Percentiles rank a stretch among this genome's conserved stretches.
Conservation (phyloP, 2,113 vertebrate genomes). For the Platysternon megacephalum region DNA sequence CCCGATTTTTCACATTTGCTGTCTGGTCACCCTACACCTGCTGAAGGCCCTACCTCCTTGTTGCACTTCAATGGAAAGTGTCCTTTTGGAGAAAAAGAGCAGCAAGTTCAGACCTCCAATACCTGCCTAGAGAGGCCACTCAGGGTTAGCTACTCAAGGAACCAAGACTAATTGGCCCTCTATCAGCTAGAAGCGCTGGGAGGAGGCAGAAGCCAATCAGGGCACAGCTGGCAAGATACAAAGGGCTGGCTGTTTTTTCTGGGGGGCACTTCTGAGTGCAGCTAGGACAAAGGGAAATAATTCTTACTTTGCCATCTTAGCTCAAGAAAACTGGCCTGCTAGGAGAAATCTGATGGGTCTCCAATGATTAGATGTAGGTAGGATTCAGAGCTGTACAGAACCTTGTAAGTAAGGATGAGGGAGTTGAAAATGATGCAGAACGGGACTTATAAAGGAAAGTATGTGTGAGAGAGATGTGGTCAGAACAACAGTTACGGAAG, state of each 20-base stretch:
- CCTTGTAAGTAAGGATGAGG: not conserved
- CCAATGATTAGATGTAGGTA: not conserved
- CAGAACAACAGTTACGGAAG: not conserved
- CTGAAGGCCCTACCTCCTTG: not conserved
- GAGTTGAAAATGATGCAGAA: not conserved
- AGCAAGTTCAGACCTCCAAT: not conserved
- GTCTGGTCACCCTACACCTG: too few relatives aligned
- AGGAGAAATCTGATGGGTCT: not conserved
- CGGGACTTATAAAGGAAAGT: not conserved
- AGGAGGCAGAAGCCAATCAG: not conserved
- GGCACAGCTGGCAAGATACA: not conserved
- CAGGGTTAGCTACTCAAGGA: not conserved
- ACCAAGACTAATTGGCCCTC: not conserved
- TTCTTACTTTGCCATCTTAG: not conserved
- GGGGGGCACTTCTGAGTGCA: not conserved
- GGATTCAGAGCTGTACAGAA: not conserved
- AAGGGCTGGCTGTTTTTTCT: not conserved
- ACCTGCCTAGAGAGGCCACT: not conserved
- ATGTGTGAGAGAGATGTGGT: not conserved
- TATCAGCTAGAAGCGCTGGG: not conserved
- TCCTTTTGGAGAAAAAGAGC: not conserved
- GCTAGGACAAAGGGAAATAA: not conserved
- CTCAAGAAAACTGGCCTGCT: not conserved
- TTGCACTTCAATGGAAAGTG: not conserved
- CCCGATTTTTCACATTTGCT: too few relatives aligned